A percentile compares a stretch with the other conserved stretches of the same genome.
phyloP scores from a whole-genome alignment of 1,140 invertebrate species.

The Brachystomella parvula region DNA sequence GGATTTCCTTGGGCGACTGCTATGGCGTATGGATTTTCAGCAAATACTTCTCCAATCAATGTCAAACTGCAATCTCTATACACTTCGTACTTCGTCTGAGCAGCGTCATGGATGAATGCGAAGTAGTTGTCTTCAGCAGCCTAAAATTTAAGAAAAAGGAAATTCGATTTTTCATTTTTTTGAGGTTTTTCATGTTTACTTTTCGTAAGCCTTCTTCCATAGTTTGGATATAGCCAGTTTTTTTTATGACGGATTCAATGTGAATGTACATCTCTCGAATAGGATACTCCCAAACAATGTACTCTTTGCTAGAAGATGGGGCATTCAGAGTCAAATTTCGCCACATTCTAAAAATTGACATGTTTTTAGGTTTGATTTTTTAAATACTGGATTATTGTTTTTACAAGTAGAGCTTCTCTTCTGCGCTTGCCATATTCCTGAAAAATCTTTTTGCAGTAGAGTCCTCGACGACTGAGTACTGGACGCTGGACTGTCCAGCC shows the following conservation, averaged over 20 bases:
- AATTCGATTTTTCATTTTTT: conserved; percentile 3
- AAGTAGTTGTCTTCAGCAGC: conserved; percentile 63
- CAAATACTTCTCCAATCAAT: conserved; percentile 74
- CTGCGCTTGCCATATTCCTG: conserved; percentile 82
- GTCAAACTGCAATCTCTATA: conserved; percentile 74
- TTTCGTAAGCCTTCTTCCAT: conserved; percentile 65
- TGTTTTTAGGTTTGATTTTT: conserved; percentile 1
- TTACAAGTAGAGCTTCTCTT: conserved; percentile 53
- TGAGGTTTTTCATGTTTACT: conserved; percentile 41
- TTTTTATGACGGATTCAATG: conserved; percentile 72
- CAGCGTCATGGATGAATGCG: conserved; percentile 80
- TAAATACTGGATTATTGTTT: neutral
- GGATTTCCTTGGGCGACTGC: conserved; percentile 78
- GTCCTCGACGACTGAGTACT: conserved; percentile 78
- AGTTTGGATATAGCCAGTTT: conserved; percentile 59
- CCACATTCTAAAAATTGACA: conserved; percentile 59
- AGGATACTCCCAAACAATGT: conserved; percentile 83
- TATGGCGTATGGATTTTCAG: conserved; percentile 77
- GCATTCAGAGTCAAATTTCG: conserved; percentile 74
- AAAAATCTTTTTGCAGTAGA: conserved; percentile 77
- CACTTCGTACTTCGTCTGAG: conserved; percentile 74
- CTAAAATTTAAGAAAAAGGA: conserved; percentile 17
- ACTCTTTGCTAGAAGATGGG: conserved; percentile 53
- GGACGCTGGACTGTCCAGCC: conserved; percentile 75
- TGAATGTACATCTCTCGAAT: conserved; percentile 83